phyloP scores from a whole-genome alignment of 35 echinoderm and acorn worm species.

The Ptychodera flava region DNA sequence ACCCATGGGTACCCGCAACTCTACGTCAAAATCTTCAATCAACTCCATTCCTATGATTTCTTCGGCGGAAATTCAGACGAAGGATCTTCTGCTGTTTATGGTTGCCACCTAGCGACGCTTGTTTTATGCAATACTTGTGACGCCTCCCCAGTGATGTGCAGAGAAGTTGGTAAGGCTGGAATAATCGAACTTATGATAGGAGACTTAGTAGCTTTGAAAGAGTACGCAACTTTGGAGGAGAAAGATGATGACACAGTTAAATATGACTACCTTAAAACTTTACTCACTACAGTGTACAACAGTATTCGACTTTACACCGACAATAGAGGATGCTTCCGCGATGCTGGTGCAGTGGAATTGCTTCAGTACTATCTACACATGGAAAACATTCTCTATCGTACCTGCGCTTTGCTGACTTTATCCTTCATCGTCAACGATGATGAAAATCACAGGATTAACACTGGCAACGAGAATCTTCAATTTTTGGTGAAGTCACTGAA shows the following conservation, averaged over 20 bases:
- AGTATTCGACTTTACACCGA: neutral
- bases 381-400: neutral
- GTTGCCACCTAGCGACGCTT: neutral
- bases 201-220: neutral
- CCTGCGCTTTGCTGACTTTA: constrained; percentile 28
- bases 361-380: neutral
- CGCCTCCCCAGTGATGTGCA: neutral
- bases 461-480: constrained; percentile 21
- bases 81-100: neutral
- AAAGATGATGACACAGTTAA: neutral
- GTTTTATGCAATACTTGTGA: neutral
- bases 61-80: neutral
- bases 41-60: neutral
- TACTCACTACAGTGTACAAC: neutral
- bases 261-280: neutral
- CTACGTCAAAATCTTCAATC: neutral
- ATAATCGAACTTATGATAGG: neutral
- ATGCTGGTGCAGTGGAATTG: neutral
- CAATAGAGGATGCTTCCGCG: neutral
- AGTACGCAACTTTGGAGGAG: neutral
- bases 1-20: neutral
- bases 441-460: constrained; percentile 33
- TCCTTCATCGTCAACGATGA: constrained; percentile 35
- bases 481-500: constrained; percentile 35
- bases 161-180: neutral